Conservation (phyloP, 2,113 vertebrate species). For the Hucho hucho region DNA sequence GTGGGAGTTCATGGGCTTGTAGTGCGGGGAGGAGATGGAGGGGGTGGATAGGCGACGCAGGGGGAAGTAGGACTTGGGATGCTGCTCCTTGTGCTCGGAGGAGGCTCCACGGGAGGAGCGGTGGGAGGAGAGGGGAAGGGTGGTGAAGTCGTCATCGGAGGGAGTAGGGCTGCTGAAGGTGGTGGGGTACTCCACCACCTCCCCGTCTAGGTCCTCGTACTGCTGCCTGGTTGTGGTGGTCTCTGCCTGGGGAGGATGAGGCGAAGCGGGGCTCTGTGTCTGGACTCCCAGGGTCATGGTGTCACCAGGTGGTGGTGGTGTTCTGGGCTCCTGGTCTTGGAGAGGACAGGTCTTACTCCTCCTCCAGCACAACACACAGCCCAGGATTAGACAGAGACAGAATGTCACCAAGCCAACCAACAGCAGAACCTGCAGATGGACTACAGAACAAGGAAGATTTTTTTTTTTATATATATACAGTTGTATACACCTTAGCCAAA, state of each 20-base stretch:
- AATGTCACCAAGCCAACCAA: conserved; percentile 68
- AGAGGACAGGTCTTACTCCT: conserved; percentile 31
- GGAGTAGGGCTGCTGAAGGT: conserved; percentile 54
- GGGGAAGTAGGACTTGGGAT: conserved; percentile 55
- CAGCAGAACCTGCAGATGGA: conserved; percentile 72
- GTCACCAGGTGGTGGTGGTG: conserved; percentile 23
- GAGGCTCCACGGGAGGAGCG: not conserved
- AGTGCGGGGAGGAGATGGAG: conserved; percentile 6
- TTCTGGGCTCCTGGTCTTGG: conserved; percentile 31
- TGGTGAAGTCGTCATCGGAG: conserved; percentile 44
- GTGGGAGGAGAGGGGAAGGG: conserved; percentile 15
- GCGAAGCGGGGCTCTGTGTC: not conserved
- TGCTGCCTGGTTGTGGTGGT: conserved; percentile 38
- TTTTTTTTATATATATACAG: no score
- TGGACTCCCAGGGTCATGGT: conserved; percentile 5
- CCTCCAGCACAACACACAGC: conserved; percentile 75
- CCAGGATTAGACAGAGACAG: conserved; percentile 72
- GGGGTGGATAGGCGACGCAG: conserved; percentile 59
- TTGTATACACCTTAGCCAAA: no score
- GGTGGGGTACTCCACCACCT: conserved; percentile 59
- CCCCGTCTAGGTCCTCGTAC: conserved; percentile 53
- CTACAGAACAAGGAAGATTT: conserved; percentile 54
- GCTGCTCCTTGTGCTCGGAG: conserved; percentile 43
- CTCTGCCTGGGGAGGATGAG: no score
- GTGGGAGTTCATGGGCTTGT: not conserved